phyloP scores from a whole-genome alignment of 2,888 invertebrate species.

The Papilio protenor region DNA sequence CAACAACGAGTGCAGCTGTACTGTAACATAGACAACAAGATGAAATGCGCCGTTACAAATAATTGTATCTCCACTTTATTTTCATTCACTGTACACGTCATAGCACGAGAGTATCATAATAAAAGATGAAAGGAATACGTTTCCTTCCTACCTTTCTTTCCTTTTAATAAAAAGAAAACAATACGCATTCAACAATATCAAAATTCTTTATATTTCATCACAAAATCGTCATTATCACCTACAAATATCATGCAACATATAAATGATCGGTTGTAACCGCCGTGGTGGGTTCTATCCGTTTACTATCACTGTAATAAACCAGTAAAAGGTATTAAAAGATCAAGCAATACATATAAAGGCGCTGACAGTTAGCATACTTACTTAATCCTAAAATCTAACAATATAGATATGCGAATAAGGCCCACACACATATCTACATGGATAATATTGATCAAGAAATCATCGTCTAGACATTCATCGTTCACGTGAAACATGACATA shows the following conservation, averaged over 20 bases:
- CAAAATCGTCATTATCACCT: background rate
- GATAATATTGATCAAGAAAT: background rate
- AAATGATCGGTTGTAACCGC: conserved; percentile 3
- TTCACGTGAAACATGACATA: conserved; percentile 26
- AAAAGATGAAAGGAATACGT: no score
- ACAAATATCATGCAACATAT: conserved; percentile 7
- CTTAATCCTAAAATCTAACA: conserved; percentile 13
- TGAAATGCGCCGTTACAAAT: background rate
- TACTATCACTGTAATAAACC: conserved; percentile 21
- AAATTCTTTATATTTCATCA: background rate
- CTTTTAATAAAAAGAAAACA: no score
- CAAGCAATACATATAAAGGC: conserved; percentile 3
- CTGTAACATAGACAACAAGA: background rate
- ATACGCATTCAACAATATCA: no score
- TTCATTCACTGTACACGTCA: background rate
- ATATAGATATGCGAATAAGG: conserved; percentile 34
- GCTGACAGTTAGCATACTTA: background rate
- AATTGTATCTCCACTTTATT: background rate
- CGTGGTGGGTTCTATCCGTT: background rate
- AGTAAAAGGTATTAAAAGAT: conserved; percentile 22
- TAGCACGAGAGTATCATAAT: background rate
- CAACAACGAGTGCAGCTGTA: background rate
- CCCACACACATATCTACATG: conserved; percentile 15
- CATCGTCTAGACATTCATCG: conserved; percentile 2
- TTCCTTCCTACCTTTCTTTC: no score